These are phyloP conservation scores for Miichthys miiuy DNA, from an alignment of 2,797 vertebrate species.

Conservation along the genomic window DNA sequence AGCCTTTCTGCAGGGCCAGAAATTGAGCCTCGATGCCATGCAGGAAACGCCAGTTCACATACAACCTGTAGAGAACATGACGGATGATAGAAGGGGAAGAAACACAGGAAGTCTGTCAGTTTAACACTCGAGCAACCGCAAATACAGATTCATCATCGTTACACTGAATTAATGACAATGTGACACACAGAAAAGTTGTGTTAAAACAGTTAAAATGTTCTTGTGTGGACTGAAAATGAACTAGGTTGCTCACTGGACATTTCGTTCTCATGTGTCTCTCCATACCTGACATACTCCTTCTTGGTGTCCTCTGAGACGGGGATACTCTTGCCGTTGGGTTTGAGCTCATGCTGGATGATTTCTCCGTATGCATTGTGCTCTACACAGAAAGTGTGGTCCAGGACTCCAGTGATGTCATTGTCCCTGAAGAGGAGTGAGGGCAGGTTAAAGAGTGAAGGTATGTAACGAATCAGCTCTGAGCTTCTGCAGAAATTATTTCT, in stretches of 20 bases:
- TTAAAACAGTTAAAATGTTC: not conserved
- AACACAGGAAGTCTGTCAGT: not conserved
- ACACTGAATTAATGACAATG: not conserved
- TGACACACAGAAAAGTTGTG: not conserved
- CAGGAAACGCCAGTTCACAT: constrained; percentile 98
- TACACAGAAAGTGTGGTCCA: constrained; percentile 98
- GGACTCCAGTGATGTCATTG: constrained; percentile 96
- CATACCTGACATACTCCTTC: constrained; percentile 95
- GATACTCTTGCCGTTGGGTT: constrained; percentile 95
- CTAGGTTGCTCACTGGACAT: not conserved
- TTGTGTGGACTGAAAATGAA: not conserved
- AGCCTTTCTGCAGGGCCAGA: constrained; percentile 97
- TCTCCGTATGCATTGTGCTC: constrained; percentile 98
- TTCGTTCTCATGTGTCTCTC: not conserved
- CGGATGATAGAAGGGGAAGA: not conserved
- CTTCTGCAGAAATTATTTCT: not conserved
- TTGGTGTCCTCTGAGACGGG: constrained; percentile 94
- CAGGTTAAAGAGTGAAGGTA: constrained; percentile 6
- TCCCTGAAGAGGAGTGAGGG: constrained; percentile 68
- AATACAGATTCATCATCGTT: not conserved
- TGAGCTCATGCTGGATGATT: constrained; percentile 98
- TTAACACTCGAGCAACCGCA: not conserved
- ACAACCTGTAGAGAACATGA: constrained; percentile 85
- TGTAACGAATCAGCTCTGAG: not conserved
- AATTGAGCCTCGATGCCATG: constrained; percentile 98